A percentile compares a stretch with the other conserved stretches of the same genome.
phyloP scores from a whole-genome alignment of 2,113 vertebrate species.

The Melanostigma gelatinosum region DNA sequence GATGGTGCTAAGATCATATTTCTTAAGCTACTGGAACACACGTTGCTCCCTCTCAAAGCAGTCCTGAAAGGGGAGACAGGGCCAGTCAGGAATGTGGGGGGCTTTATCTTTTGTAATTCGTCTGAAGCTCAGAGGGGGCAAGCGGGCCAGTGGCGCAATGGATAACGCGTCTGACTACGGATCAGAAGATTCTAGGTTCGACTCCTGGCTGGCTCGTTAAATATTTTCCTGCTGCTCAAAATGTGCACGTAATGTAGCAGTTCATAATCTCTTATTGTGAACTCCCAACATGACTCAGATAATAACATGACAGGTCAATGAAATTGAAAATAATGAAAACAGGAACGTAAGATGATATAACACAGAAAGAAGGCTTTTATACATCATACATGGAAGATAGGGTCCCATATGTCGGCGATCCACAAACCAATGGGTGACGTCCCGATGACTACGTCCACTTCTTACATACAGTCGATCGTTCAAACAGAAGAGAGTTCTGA shows the following conservation, averaged over 20 bases:
- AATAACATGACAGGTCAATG: not conserved
- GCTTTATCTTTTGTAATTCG: not conserved
- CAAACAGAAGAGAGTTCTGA: too few relatives aligned
- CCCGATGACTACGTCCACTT: not conserved
- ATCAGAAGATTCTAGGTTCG: constrained; percentile 91
- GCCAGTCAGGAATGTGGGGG: not conserved
- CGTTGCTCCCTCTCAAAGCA: not conserved
- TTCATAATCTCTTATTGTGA: not conserved
- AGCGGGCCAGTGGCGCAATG: constrained; percentile 85
- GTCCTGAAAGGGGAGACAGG: not conserved
- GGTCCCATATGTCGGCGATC: too few relatives aligned
- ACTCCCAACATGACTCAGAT: not conserved
- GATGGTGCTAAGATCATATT: not conserved
- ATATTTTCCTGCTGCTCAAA: not conserved
- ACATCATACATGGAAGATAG: too few relatives aligned
- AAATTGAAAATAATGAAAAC: not conserved
- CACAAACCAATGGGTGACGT: too few relatives aligned
- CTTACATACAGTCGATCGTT: not conserved
- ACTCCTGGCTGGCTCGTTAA: constrained; percentile 83
- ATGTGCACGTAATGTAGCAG: not conserved
- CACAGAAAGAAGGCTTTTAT: not conserved
- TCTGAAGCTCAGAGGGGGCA: accelerated
- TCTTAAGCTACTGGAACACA: not conserved
- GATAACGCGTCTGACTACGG: constrained; percentile 89
- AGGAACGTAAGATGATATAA: not conserved